Evolutionary conservation across 2,888 invertebrate species (phyloP), one percentile per base, ranked within the genome.

Genomic region (Cremastobaeus sp.): DNA sequence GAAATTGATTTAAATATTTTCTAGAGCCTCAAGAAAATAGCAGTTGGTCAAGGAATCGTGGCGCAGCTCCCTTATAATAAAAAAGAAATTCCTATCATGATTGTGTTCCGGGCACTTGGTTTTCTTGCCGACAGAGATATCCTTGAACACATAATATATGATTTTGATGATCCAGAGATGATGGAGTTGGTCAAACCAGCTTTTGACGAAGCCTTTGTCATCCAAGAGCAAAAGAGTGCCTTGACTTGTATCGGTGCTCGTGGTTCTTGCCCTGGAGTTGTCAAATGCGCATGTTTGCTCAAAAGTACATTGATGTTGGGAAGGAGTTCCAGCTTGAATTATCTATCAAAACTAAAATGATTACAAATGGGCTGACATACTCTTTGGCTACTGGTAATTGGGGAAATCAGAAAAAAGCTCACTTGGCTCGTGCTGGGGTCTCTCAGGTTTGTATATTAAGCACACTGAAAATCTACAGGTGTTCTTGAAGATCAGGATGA

Each of bases 141-240:
- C 83, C 90, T 99, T 15, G 99, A 99, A 86, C 99, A 99, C 84
- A 99, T 99, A 74, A 99, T 99, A 83, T 99, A 99, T 88, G 99
- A 99, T 86, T 99, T 99, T 89, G 98, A 99, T 88, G 99, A 99
- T 89, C 99, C 98, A 4, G 99, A 99, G 90, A 99, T 99, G 98
- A 99, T 99, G 99, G 99, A 99, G 91, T 98, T 99, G 98, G 98
- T 98, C 0, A 99, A 99, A 88, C 99, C 99, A 0, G 99, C 99
- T 0, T 89, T 99, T 64, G 99, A 99, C 89, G 99, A 99, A 89
- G 99, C 99, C 37, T 99, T 99, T 89, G 99, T 99, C 0, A 97
- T 99, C 79, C 99, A 99, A 89, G 99, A 99, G 86, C 99, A 99
- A 88, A 98, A 96, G 89, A 98, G 99, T 2, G 99, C 99, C 0